Conservation (phyloP, 1,140 invertebrate genomes). For the Diachasma alloeum region DNA sequence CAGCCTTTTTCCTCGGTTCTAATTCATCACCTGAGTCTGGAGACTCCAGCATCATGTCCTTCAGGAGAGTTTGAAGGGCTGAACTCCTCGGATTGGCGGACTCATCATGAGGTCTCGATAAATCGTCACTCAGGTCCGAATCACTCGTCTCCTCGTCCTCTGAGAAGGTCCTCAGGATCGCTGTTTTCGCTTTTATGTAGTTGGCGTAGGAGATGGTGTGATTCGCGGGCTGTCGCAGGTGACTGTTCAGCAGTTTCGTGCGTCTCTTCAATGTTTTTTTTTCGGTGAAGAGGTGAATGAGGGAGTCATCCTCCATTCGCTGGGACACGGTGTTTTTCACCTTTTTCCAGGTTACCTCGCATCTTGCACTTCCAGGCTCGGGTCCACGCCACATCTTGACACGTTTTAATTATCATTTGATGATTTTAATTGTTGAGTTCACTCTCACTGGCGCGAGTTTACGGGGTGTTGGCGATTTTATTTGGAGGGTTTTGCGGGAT, state of each 20-base stretch:
- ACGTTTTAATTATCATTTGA: background rate
- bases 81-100: background rate
- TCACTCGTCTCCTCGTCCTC: constrained; percentile 3
- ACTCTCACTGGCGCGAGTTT: no score
- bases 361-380: background rate
- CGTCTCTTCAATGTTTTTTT: constrained; percentile 13
- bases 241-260: constrained; percentile 16
- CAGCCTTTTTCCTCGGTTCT: no score
- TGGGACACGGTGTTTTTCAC: background rate
- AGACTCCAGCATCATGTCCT: background rate
- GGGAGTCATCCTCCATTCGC: background rate
- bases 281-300: background rate
- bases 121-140: background rate
- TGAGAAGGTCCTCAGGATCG: background rate
- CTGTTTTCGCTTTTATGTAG: background rate
- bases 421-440: background rate
- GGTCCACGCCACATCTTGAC: background rate
- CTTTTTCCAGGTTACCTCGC: constrained; percentile 11
- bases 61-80: background rate
- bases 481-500: background rate
- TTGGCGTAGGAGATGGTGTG: background rate
- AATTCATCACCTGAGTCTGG: background rate
- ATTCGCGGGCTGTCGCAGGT: background rate
- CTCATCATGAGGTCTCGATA: background rate
- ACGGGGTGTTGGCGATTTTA: background rate